phyloP scores from a whole-genome alignment of 2,888 invertebrate species.

The Acanthacorydalis orientalis region DNA sequence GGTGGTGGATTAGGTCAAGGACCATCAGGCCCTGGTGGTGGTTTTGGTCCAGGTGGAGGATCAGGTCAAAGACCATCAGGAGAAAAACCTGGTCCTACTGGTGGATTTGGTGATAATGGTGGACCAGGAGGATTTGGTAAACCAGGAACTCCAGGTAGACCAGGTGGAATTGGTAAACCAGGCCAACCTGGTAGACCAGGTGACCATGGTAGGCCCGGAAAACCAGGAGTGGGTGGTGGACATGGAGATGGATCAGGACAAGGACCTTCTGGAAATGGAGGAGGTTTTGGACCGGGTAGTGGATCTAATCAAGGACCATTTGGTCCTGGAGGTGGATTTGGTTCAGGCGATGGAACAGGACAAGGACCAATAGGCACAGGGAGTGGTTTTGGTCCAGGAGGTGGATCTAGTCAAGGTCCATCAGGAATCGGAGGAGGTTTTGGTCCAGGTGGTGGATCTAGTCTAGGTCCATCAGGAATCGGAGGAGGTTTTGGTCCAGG shows the following conservation, averaged over 20 bases:
- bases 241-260: conserved; percentile 32
- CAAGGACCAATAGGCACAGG: conserved; percentile 14
- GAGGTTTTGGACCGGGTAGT: conserved; percentile 18
- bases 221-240: conserved; percentile 24
- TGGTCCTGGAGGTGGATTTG: conserved; percentile 22
- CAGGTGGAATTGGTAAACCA: conserved; percentile 7
- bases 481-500: conserved; percentile 15
- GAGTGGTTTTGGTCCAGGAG: conserved; percentile 16
- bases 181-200: conserved; percentile 11
- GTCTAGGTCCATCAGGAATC: conserved; percentile 14
- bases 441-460: conserved; percentile 13
- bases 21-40: conserved; percentile 9
- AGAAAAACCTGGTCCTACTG: conserved; percentile 24
- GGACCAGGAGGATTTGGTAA: conserved; percentile 1
- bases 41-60: conserved; percentile 12
- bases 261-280: conserved; percentile 26
- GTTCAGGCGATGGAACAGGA: conserved; percentile 12
- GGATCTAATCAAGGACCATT: conserved; percentile 33
- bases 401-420: conserved; percentile 13
- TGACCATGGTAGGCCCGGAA: conserved; percentile 11
- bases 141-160: conserved; percentile 18
- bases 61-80: too few relatives aligned
- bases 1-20: background rate
- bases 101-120: conserved; percentile 13
- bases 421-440: conserved; percentile 16